Base-by-base conservation (phyloP, 2,797 vertebrate species). In the Tadarida brasiliensis region DNA sequence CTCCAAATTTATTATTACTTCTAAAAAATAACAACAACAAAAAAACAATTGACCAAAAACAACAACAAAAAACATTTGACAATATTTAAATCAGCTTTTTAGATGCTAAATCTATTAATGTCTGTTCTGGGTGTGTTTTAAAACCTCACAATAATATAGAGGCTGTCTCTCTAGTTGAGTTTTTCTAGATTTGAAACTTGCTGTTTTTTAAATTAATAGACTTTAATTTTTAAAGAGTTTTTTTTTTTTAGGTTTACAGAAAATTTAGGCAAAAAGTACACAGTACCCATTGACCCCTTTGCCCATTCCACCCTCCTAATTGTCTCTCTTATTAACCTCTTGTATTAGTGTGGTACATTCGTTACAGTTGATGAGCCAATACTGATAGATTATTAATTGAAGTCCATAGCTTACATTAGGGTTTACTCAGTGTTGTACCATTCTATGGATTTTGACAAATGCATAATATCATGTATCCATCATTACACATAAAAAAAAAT, bases 151-250 rank as follows among this genome's bases (percentile, higher is more conserved):
- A 22, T 56, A 94, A 24, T 28, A 87, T 83, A 74, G 20, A 54
- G 0, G 3, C 84, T 93, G 94, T 97, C 97, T 96, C 88, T 92
- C 83, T 54, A 88, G 94, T 59, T 96, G 89, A 96, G 95, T 97
- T 97, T 98, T 98, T 98, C 97, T 97, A 96, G 97, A 98, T 98
- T 97, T 98, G 82, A 97, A 96, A 97, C 97, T 97, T 98, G 71
- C 91, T 96, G 68, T 97, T 97, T 93, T 97, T 98, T 97, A 91
- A 68, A 87, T 73, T 71, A 67, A 56, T 51, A 81, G 24, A 20
- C 19, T 57, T 76, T 73, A 51, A n/a, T 51, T 94, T 76, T 94
- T 57, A 61, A 74, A 76, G n/a, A 88, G 26, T 44, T 7, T 61
- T 51, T 63, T 81, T 44, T 7, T 56, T 35, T 63, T 81, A 49